Base-by-base conservation (phyloP, 2,888 invertebrate species). In the Oscheius myriophilus region DNA sequence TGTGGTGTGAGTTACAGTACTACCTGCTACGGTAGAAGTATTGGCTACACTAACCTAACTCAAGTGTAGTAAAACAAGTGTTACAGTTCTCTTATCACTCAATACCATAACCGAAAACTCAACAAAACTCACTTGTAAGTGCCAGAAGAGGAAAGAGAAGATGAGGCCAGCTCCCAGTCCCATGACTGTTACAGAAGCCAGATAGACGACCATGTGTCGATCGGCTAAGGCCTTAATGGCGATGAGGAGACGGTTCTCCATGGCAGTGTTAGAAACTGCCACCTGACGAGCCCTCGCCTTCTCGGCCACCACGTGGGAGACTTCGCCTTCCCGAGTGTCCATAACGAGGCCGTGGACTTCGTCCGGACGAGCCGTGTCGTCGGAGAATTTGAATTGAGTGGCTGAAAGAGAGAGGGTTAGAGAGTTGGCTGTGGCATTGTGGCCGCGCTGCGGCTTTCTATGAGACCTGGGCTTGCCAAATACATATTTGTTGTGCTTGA, bases 61-160 rank as follows among this genome's bases (percentile, higher is more conserved):
- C n/a, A n/a, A n/a, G n/a, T n/a, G n/a, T n/a, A n/a, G n/a, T n/a
- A n/a, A n/a, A n/a, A n/a, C n/a, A n/a, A n/a, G n/a, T n/a, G n/a
- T n/a, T n/a, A n/a, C n/a, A n/a, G n/a, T n/a, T n/a, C n/a, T n/a
- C n/a, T n/a, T n/a, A n/a, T n/a, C n/a, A n/a, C n/a, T n/a, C n/a
- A n/a, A n/a, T n/a, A n/a, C n/a, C n/a, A n/a, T n/a, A n/a, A n/a
- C n/a, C n/a, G n/a, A n/a, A n/a, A n/a, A n/a, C n/a, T n/a, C n/a
- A n/a, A n/a, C n/a, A n/a, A n/a, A n/a, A 12, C 49, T 26, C 68
- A 88, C 89, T 86, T 90, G 90, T 57, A 98, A 90, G 89, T 97
- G 96, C 98, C 97, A 98, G 89, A 96, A 98, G 68, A 98, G 91
- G 89, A 98, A 98, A 3, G 96, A 96, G 89, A 98, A 98, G 82